Evolutionary conservation across 2,113 vertebrate genomes (phyloP), one percentile per base, ranked within the genome.

Genomic region (Origma solitaria): DNA sequence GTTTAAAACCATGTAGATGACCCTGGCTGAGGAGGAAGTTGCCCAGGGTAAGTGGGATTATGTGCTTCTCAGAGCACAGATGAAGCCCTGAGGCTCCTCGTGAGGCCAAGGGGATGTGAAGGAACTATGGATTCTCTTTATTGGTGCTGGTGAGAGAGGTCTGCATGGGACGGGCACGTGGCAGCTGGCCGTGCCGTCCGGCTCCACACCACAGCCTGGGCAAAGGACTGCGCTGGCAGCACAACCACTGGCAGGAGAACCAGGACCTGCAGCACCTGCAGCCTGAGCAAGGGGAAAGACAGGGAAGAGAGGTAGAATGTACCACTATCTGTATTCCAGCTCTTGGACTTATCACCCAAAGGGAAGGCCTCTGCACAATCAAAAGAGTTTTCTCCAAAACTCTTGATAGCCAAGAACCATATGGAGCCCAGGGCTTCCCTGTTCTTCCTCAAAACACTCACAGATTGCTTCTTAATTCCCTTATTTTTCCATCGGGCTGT

Each of bases 131-230:
- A 53, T 49, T 82, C 4, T 64, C 35, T 71, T 79, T 56, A 33
- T 7, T 50, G 17, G 11, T 49, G 15, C 11, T 57, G 20, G 20
- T 49, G 38, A 58, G 10, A 1, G 0, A 76, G 18, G 5, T 31
- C 38, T 53, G 1, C 10, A 9, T 5, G 21, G 11, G 57, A 30
- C 50, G 22, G 7, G 13, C 15, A 38, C 0, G 0, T 35, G 4
- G 11, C 9, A 1, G 2, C 35, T 61, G 62, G 16, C 11, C 11
- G 65, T 56, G 19, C 25, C 15, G 50, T 8, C 42, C 27, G 25
- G 24, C 25, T 88, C 17, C 31, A 23, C 10, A 28, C 6, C 2
- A 2, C 24, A 62, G 45, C 21, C 7, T 40, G 28, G 25, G 23
- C 53, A 64, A 12, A 61, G 10, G 4, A 76, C 20, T 47, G 57